Conservation (phyloP, 2,888 invertebrate species). For the Auanema freiburgensis region DNA sequence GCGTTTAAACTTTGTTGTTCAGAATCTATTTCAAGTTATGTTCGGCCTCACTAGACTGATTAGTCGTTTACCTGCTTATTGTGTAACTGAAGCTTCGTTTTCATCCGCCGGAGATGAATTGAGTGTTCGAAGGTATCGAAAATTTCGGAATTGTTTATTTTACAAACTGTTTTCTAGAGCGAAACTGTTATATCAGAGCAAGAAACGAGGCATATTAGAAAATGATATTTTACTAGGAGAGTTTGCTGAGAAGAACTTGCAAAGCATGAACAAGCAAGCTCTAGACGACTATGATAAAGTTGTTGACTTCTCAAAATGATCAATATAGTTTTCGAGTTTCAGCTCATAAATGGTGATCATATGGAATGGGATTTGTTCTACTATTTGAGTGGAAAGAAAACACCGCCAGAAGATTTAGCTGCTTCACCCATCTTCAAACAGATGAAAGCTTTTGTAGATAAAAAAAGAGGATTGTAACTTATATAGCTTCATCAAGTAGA, state of each 20-base stretch:
- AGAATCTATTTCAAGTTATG: too few species aligned
- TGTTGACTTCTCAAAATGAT: background rate
- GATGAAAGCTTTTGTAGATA: slow-evolving; percentile 49
- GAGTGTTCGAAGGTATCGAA: too few species aligned
- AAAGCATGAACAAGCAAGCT: slow-evolving; percentile 37
- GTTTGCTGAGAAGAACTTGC: slow-evolving; percentile 57
- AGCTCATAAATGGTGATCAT: slow-evolving; percentile 61
- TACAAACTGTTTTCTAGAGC: slow-evolving; percentile 30
- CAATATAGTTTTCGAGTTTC: slow-evolving; percentile 8
- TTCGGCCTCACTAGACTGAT: too few species aligned
- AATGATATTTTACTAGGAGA: slow-evolving; percentile 63
- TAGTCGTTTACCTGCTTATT: too few species aligned
- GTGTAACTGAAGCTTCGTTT: too few species aligned
- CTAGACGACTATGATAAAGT: slow-evolving; percentile 56
- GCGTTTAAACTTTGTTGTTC: too few species aligned
- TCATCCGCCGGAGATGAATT: too few species aligned
- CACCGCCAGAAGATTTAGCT: slow-evolving; percentile 41
- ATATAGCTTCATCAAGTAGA: too few species aligned
- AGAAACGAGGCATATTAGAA: slow-evolving; percentile 64
- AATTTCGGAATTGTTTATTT: too few species aligned
- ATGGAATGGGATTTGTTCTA: slow-evolving; percentile 64
- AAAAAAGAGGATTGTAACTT: too few species aligned
- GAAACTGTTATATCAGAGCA: slow-evolving; percentile 56
- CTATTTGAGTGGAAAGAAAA: slow-evolving; percentile 53
- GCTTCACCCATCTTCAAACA: slow-evolving; percentile 41